Percentiles rank a stretch among this genome's conserved stretches.
These are phyloP conservation scores for Eilema sororculum DNA, from an alignment of 2,888 invertebrate genomes.

Conservation along the genomic window DNA sequence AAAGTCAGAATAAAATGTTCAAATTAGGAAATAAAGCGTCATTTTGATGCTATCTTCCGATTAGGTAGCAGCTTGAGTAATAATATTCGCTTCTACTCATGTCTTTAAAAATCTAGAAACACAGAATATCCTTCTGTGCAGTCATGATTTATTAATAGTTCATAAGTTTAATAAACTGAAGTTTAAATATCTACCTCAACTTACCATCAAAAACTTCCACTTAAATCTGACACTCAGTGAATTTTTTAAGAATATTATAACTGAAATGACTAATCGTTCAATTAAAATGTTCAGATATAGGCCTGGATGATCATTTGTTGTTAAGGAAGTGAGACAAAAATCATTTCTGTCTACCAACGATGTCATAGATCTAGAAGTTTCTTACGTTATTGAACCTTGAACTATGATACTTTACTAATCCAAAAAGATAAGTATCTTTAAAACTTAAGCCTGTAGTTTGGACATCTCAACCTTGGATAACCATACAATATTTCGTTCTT, in stretches of 20 bases:
- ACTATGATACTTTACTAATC: not conserved
- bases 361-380: not conserved
- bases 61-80: not conserved
- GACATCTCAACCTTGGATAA: not conserved
- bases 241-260: too few species aligned
- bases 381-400: not conserved
- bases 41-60: not conserved
- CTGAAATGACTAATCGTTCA: too few species aligned
- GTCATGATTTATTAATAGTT: too few species aligned
- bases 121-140: too few species aligned
- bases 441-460: not conserved
- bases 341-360: not conserved
- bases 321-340: not conserved
- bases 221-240: too few species aligned
- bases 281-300: not conserved
- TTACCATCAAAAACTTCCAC: too few species aligned
- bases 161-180: too few species aligned
- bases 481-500: not conserved
- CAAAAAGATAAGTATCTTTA: not conserved
- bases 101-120: too few species aligned
- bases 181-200: too few species aligned
- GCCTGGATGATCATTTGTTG: not conserved
- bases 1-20: slow-evolving; percentile 23
- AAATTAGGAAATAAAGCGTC: not conserved
- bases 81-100: not conserved